A percentile compares a stretch with the other conserved stretches of the same genome.
These are phyloP conservation scores for Pentalonia nigronervosa DNA, from an alignment of 1,140 invertebrate genomes.

Conservation along the genomic window DNA sequence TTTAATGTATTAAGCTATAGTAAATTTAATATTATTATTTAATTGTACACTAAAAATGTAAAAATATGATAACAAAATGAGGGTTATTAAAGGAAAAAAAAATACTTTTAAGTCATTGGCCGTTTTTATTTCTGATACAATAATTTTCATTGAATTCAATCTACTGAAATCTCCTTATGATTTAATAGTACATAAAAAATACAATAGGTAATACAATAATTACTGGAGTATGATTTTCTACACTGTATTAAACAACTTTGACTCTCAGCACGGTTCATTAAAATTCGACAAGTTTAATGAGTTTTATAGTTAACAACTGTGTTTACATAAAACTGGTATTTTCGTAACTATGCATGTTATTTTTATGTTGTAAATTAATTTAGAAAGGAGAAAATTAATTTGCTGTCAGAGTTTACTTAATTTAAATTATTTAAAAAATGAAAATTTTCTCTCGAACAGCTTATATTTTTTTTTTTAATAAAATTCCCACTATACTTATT, in stretches of 20 bases:
- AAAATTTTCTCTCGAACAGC: background rate
- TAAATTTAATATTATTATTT: background rate
- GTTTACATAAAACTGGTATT: constrained; percentile 37
- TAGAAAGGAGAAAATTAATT: constrained; percentile 35
- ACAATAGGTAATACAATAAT: background rate
- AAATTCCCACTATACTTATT: background rate
- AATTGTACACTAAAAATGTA: too few relatives aligned
- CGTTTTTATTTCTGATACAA: too few relatives aligned
- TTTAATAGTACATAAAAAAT: background rate
- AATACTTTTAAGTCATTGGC: too few relatives aligned
- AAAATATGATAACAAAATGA: too few relatives aligned
- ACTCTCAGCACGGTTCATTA: background rate
- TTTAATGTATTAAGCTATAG: background rate
- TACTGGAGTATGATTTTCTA: constrained; percentile 5
- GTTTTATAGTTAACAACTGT: background rate
- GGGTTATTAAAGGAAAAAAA: too few relatives aligned
- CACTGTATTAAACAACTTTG: background rate
- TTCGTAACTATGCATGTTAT: constrained; percentile 9
- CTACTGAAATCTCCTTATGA: background rate
- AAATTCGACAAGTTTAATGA: constrained; percentile 25
- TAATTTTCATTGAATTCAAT: too few relatives aligned
- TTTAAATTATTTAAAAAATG: constrained; percentile 26
- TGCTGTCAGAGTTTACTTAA: background rate
- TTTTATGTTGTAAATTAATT: constrained; percentile 17
- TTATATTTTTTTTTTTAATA: background rate